phyloP scores from a whole-genome alignment of 2,888 invertebrate genomes.

The Apomyelois bistriatella region DNA sequence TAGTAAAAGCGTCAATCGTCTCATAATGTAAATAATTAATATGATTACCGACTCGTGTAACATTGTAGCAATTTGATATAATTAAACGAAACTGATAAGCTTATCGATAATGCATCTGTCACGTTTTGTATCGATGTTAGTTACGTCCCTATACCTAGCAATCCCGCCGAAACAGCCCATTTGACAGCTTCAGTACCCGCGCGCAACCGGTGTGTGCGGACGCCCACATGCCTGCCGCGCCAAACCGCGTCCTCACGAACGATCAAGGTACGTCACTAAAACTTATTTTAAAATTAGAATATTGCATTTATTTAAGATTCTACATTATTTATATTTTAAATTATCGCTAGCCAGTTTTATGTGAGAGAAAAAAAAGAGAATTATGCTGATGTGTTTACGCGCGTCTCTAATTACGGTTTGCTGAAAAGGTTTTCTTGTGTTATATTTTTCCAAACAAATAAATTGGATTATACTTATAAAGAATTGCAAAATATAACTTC shows the following conservation, averaged over 20 bases:
- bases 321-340: not conserved
- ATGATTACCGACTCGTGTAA: not conserved
- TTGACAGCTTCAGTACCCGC: constrained; percentile 44
- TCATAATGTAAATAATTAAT: no score
- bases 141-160: constrained; percentile 30
- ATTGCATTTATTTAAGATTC: not conserved
- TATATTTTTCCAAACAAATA: not conserved
- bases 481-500: no score
- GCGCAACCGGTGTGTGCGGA: constrained; percentile 52
- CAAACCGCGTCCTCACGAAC: constrained; percentile 30
- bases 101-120: constrained; percentile 36
- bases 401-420: not conserved
- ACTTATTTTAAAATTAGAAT: constrained; percentile 8
- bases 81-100: not conserved
- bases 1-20: not conserved
- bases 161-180: constrained; percentile 46
- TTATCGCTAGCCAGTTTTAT: not conserved
- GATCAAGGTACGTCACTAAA: constrained; percentile 49
- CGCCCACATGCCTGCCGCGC: constrained; percentile 44
- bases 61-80: not conserved
- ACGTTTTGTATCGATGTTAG: constrained; percentile 31
- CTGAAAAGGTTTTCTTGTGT: not conserved
- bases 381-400: not conserved
- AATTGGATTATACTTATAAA: not conserved
- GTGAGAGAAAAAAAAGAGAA: no score